Base-by-base conservation (phyloP, 2,797 vertebrate genomes). In the Simalia tracyae region DNA sequence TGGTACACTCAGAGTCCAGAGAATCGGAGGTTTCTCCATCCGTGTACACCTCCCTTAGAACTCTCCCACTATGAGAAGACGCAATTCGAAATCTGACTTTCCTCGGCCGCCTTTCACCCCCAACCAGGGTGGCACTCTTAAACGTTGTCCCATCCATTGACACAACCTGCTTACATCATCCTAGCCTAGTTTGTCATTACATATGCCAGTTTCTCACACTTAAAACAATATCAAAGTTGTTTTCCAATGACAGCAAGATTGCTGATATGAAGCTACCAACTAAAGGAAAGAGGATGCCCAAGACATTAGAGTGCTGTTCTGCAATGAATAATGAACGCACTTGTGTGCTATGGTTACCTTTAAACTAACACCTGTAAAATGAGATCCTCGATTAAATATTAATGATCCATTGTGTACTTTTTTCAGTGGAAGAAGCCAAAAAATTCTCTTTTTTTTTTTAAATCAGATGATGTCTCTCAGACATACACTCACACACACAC, bases 61-160 rank as follows among this genome's bases (percentile, higher is more conserved):
- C 98, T 89, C 99, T 97, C 17, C 99, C 99, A 10, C 99, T 99
- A 97, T 98, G 98, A 26, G 98, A 99, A 0, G 99, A 99, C 0
- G 99, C 98, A 56, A 99, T 98, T 4, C 99, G 98, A 97, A 99
- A 99, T 94, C 99, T 98, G 93, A 99, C 99, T 97, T 98, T 98
- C 97, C 98, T 98, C 28, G 97, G 97, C 59, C 98, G 97, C 95
- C 98, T 98, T 93, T 98, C 98, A 0, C 95, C 96, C 56, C 96
- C 98, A 0, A 60, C 66, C 94, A 97, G 97, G 87, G 60, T 91
- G 91, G 97, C 96, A 4, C 97, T 88, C 93, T 97, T 97, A 64
- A 97, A 91, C 97, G 96, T 97, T 0, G 96, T 97, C 97, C 92
- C 98, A 93, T 98, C 98, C 97, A 98, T 97, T 63, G 92, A 95